Conservation (phyloP, 1,140 invertebrate genomes). For the Elymnias hypermnestra region DNA sequence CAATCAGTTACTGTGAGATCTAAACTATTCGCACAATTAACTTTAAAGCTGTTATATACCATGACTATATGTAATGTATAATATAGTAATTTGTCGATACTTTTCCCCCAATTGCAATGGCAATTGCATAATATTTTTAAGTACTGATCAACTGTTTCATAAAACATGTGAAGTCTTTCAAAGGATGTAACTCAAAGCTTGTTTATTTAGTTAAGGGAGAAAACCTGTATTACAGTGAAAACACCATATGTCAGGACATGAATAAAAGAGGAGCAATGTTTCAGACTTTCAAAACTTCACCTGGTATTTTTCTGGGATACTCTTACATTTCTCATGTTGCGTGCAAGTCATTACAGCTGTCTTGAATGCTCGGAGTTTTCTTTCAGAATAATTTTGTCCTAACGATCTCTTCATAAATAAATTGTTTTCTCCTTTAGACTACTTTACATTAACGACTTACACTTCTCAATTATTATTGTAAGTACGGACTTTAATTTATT, state of each 20-base stretch:
- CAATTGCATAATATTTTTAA: too few species aligned
- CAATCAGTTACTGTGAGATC: too few species aligned
- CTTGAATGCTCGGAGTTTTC: slow-evolving; percentile 4
- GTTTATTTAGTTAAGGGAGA: slow-evolving; percentile 72
- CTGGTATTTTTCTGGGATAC: slow-evolving; percentile 55
- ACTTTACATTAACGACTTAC: too few species aligned
- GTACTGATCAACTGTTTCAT: slow-evolving; percentile 62
- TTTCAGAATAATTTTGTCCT: neutral
- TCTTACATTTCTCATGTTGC: slow-evolving; percentile 40
- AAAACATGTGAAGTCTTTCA: slow-evolving; percentile 62
- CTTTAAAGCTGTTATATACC: too few species aligned
- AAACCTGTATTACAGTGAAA: slow-evolving; percentile 63
- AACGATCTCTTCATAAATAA: neutral
- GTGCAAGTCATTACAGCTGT: slow-evolving; percentile 10
- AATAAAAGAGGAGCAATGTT: slow-evolving; percentile 72
- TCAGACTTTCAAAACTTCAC: slow-evolving; percentile 67
- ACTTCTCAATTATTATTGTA: too few species aligned
- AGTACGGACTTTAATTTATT: too few species aligned
- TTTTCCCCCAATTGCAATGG: too few species aligned
- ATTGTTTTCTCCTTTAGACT: too few species aligned
- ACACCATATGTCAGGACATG: slow-evolving; percentile 69
- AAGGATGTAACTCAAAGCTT: slow-evolving; percentile 66
- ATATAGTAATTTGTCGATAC: too few species aligned
- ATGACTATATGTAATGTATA: too few species aligned
- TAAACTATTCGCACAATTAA: too few species aligned